These are phyloP conservation scores for Mirza zaza DNA, from an alignment of 2,113 vertebrate species.

Conservation along the genomic window DNA sequence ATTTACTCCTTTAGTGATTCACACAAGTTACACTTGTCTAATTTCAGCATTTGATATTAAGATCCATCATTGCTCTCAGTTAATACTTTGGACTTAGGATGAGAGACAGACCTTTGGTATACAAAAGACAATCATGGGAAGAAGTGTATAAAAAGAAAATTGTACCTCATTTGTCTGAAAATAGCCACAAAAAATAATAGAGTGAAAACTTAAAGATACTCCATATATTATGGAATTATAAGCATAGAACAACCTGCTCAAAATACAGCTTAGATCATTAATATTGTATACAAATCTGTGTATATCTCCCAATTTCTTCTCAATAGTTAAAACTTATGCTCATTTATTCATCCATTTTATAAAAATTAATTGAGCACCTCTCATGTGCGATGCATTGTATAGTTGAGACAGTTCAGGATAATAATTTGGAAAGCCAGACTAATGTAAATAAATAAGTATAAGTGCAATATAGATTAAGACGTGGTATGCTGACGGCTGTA, in stretches of 20 bases:
- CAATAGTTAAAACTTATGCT: not conserved
- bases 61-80: not conserved
- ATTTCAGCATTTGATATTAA: not conserved
- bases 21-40: not conserved
- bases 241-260: not conserved
- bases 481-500: not conserved
- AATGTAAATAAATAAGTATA: not conserved
- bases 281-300: not conserved
- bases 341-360: not conserved
- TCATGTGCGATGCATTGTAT: not conserved
- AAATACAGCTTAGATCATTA: not conserved
- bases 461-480: not conserved
- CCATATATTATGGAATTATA: not conserved
- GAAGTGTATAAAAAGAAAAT: not conserved
- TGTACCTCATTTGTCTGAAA: not conserved
- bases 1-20: not conserved
- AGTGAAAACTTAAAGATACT: not conserved
- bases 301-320: not conserved
- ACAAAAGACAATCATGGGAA: not conserved
- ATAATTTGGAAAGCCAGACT: not conserved
- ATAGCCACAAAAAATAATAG: not conserved
- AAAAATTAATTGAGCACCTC: not conserved
- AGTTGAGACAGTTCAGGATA: not conserved
- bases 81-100: not conserved
- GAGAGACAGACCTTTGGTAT: not conserved